These are phyloP conservation scores for Oplegnathus fasciatus DNA, from an alignment of 2,113 vertebrate species.

Conservation along the genomic window DNA sequence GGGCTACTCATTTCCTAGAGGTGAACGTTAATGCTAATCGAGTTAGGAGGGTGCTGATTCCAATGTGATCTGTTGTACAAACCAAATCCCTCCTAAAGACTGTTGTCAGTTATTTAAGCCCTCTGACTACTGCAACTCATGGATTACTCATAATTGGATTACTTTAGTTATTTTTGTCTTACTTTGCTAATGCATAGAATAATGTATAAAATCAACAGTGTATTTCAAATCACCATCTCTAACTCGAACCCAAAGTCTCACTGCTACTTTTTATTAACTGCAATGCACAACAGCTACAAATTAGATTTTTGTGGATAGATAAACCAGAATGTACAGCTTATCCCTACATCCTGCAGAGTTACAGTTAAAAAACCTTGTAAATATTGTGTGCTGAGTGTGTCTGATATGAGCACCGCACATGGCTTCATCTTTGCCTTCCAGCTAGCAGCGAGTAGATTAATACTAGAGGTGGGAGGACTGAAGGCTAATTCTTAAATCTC, in stretches of 20 bases:
- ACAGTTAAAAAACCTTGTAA: background rate
- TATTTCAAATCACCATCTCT: background rate
- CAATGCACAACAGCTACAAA: background rate
- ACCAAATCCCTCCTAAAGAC: conserved; percentile 67
- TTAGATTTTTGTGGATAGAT: background rate
- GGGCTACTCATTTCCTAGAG: conserved; percentile 63
- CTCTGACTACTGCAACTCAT: conserved; percentile 49
- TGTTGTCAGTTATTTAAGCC: conserved; percentile 68
- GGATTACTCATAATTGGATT: conserved; percentile 73
- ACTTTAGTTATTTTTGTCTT: conserved; percentile 57
- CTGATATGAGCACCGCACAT: background rate
- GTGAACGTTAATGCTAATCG: conserved; percentile 70
- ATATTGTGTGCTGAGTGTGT: background rate
- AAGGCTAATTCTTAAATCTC: background rate
- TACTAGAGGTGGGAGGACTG: background rate
- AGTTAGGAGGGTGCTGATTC: conserved; percentile 65
- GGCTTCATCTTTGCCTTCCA: background rate
- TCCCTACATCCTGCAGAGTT: background rate
- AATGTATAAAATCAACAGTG: conserved; percentile 11
- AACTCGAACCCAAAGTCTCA: background rate
- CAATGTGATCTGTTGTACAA: conserved; percentile 62
- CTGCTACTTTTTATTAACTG: conserved; percentile 1
- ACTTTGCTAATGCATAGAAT: conserved; percentile 26
- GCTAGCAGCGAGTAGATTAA: background rate
- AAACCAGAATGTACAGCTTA: background rate